Percentiles rank a stretch among this genome's conserved stretches.
Evolutionary conservation across 2,113 vertebrate species (phyloP).

Genomic region (Prinia subflava): DNA sequence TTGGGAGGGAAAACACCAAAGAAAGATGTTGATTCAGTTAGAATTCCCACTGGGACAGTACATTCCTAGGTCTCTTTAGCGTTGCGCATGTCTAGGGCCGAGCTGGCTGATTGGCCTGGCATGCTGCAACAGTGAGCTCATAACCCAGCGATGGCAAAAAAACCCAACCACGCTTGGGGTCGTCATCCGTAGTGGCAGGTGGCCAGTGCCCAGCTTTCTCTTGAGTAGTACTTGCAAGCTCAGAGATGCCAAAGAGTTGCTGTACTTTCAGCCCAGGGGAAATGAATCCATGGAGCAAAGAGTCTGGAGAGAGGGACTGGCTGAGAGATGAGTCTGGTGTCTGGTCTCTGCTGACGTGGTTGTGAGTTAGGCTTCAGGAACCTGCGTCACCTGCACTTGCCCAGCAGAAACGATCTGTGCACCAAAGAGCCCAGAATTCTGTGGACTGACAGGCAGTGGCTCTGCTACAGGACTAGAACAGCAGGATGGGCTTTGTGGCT

Average conservation of each 20-base stretch:
- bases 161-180: not conserved
- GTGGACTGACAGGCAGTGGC: not conserved
- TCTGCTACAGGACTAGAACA: not conserved
- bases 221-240: not conserved
- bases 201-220: not conserved
- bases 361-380: not conserved
- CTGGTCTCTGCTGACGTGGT: not conserved
- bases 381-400: not conserved
- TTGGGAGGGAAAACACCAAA: not conserved
- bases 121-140: slow-evolving; percentile 19
- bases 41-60: not conserved
- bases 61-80: not conserved
- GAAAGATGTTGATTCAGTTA: not conserved
- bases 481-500: not conserved
- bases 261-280: rapidly evolving
- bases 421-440: not conserved
- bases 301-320: not conserved
- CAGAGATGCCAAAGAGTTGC: not conserved
- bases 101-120: not conserved
- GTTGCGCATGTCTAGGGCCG: not conserved
- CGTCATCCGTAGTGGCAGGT: rapidly evolving
- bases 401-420: rapidly evolving
- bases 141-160: not conserved
- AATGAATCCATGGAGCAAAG: not conserved
- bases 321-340: not conserved